phyloP scores from a whole-genome alignment of 2,797 vertebrate species.

The Molothrus ater region DNA sequence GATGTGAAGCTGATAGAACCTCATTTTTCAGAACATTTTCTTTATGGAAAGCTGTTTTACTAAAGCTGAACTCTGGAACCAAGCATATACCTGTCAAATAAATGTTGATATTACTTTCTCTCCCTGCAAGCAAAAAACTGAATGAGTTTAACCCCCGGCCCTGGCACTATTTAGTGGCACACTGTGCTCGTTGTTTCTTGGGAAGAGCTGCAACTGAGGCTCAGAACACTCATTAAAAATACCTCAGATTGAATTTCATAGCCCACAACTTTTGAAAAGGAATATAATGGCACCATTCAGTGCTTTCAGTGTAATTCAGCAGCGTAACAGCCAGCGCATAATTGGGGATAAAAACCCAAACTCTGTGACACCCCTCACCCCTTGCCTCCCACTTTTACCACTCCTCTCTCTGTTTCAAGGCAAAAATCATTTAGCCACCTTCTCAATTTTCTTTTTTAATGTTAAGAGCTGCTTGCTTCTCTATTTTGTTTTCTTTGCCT shows the following conservation, averaged over 20 bases:
- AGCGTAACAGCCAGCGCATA: background rate
- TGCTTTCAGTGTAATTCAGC: background rate
- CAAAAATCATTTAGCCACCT: background rate
- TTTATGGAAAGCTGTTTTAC: slow-evolving; percentile 8
- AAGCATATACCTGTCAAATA: slow-evolving; percentile 26
- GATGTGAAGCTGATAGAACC: background rate
- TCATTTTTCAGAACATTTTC: background rate
- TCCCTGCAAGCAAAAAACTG: slow-evolving; percentile 30
- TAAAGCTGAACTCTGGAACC: slow-evolving; percentile 5
- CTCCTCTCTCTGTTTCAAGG: background rate
- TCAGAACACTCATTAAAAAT: slow-evolving; percentile 73
- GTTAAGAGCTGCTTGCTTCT: background rate
- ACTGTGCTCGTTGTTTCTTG: slow-evolving; percentile 75
- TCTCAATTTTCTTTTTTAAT: background rate
- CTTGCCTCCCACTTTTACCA: background rate
- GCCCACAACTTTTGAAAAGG: slow-evolving; percentile 40
- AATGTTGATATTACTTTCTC: slow-evolving; percentile 33
- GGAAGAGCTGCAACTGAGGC: slow-evolving; percentile 40
- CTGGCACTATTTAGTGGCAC: slow-evolving; percentile 27
- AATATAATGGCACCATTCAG: slow-evolving; percentile 78
- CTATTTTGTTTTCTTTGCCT: background rate
- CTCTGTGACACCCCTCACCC: background rate
- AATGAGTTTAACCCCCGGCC: slow-evolving; percentile 54
- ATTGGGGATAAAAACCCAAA: slow-evolving; percentile 20
- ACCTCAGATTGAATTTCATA: slow-evolving; percentile 76